Base-by-base conservation (phyloP, 2,888 invertebrate species). In the Platynereis dumerilii region DNA sequence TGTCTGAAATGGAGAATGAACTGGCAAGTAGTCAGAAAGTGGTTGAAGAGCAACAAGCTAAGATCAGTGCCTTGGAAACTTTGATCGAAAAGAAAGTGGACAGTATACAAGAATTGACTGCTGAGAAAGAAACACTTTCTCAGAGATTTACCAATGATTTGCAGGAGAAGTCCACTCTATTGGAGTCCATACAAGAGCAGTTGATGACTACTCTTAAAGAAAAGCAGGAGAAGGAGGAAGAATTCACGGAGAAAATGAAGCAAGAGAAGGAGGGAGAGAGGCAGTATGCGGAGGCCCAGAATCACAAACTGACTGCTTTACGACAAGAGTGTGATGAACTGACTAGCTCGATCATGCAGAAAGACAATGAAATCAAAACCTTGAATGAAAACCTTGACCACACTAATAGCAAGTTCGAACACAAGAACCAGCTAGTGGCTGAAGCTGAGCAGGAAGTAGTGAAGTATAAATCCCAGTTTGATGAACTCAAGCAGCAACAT, bases 1-100 rank as follows among this genome's bases (percentile, higher is more conserved):
- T 80, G 7, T 64, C 73, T n/a, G 77, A 78, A n/a, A 48, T 76
- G 27, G 78, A 78, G 66, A 67, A 72, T 24, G 73, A 73, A 64
- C 59, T 76, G 27, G 57, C 72, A 42, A 39, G 56, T 12, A 55
- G 56, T 44, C 62, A 62, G 55, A 34, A 45, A 20, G 22, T 57
- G 2, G 57, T 55, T 20, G 42, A 42, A 2, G 62, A 62, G n/a
- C 42, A 56, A 27, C 56, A 62, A 45, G 2, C 44, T 24, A 39
- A 55, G 20, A 62, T 44, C 22, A n/a, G 10, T 5, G 10, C 27
- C 20, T 45, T 62, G 17, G 48, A 48, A 15, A 22, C 44, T 22
- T 34, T 22, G 27, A 28, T 56, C 3, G 24, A 62, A 22, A 29
- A 45, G 28, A 24, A 28, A 2, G 24, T 2, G 3, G 29, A 27